Conservation (phyloP, 2,888 invertebrate genomes). For the Brachylomia viminalis region DNA sequence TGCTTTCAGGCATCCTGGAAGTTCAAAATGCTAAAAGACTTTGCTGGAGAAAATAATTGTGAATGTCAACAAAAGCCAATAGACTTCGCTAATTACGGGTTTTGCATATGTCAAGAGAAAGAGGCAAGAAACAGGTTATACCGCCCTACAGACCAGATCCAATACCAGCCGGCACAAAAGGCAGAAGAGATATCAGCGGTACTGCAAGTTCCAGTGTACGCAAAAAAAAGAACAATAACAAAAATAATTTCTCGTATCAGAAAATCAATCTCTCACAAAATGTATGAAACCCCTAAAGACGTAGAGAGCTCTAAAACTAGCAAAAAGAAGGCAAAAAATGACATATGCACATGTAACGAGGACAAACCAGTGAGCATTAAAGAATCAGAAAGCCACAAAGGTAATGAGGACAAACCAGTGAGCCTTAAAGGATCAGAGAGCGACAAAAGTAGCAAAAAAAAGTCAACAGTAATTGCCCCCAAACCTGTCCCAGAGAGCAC, state of each 20-base stretch:
- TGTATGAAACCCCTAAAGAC: neutral
- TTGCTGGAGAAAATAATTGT: neutral
- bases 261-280: conserved; percentile 22
- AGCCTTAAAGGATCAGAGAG: neutral
- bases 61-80: neutral
- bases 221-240: neutral
- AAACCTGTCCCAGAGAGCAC: neutral
- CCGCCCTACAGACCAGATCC: neutral
- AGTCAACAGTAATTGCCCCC: neutral
- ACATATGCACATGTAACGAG: neutral
- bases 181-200: neutral
- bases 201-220: neutral
- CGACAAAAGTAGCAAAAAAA: neutral
- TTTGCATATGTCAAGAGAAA: neutral
- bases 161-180: too few species aligned
- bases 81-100: neutral
- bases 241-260: conserved; percentile 3
- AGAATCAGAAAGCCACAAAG: neutral
- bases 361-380: neutral
- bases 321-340: neutral
- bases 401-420: neutral
- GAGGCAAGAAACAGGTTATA: neutral
- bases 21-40: too few species aligned
- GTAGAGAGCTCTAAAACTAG: neutral
- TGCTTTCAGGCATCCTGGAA: neutral